Conservation (phyloP, 2,113 vertebrate genomes). For the Heteronetta atricapilla region DNA sequence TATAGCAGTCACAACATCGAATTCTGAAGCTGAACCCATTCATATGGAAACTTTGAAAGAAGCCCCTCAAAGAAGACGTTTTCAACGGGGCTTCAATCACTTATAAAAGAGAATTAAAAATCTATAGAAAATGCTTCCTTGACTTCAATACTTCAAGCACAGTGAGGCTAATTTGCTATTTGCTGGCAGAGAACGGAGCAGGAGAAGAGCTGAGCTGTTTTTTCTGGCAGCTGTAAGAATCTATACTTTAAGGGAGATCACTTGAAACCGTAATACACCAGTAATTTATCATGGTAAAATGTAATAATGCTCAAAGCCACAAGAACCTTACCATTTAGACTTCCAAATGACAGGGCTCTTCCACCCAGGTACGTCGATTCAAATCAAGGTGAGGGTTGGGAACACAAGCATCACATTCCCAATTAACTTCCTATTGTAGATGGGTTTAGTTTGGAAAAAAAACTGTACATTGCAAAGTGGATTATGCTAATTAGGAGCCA, state of each 20-base stretch:
- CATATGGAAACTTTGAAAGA: neutral
- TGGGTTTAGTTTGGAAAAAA: neutral
- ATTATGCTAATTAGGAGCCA: neutral
- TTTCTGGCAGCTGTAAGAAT: neutral
- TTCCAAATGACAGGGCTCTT: neutral
- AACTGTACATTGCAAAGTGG: neutral
- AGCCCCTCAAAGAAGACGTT: neutral
- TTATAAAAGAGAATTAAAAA: neutral
- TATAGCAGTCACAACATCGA: neutral
- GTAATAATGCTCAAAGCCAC: neutral
- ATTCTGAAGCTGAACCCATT: neutral
- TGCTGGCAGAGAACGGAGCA: neutral
- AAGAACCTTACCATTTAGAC: neutral
- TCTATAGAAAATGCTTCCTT: neutral
- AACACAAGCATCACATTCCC: neutral
- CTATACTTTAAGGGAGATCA: neutral
- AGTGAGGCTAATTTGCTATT: neutral
- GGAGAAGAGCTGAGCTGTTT: neutral
- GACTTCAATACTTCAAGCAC: neutral
- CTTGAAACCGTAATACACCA: neutral
- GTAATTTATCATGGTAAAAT: neutral
- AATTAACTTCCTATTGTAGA: neutral
- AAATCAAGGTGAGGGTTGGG: neutral
- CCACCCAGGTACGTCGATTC: neutral
- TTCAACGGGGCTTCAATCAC: slow-evolving; percentile 4